A percentile compares a stretch with the other conserved stretches of the same genome.
phyloP scores from a whole-genome alignment of 2,797 vertebrate genomes.

The Tiaroga cobitis region DNA sequence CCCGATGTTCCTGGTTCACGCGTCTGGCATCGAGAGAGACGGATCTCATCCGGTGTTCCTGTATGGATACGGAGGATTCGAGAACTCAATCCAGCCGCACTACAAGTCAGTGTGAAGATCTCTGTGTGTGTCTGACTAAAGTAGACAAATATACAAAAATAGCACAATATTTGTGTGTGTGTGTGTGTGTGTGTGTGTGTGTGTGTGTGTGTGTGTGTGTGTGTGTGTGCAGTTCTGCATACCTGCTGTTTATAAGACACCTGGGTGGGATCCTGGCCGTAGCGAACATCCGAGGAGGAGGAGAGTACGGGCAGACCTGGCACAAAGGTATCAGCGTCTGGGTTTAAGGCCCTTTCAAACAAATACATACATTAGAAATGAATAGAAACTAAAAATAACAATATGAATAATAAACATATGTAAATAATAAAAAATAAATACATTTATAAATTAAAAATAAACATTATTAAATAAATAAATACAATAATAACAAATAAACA shows the following conservation, averaged over 20 bases:
- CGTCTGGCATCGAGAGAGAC: constrained; percentile 70
- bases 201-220: too few species aligned
- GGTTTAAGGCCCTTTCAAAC: too few species aligned
- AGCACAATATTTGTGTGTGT: background rate
- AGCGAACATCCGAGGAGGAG: constrained; percentile 81
- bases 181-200: too few species aligned
- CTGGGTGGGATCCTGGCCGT: constrained; percentile 80
- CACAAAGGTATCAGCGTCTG: constrained; percentile 74
- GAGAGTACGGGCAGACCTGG: constrained; percentile 82
- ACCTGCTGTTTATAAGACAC: constrained; percentile 78
- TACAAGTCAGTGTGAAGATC: constrained; percentile 73
- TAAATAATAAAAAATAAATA: background rate
- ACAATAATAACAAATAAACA: too few species aligned
- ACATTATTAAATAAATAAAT: background rate
- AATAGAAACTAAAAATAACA: background rate
- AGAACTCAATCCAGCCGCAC: constrained; percentile 74
- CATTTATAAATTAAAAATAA: background rate
- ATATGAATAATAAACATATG: background rate
- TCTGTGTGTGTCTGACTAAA: background rate
- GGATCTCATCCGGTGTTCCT: constrained; percentile 76
- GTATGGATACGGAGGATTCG: constrained; percentile 82
- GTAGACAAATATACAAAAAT: background rate
- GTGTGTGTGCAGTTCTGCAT: constrained; percentile 69
- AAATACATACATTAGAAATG: background rate
- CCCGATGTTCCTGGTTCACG: constrained; percentile 81